A percentile compares a stretch with the other conserved stretches of the same genome.
Evolutionary conservation across 2,797 vertebrate genomes (phyloP).

Genomic region (Adrianichthys oophorus): DNA sequence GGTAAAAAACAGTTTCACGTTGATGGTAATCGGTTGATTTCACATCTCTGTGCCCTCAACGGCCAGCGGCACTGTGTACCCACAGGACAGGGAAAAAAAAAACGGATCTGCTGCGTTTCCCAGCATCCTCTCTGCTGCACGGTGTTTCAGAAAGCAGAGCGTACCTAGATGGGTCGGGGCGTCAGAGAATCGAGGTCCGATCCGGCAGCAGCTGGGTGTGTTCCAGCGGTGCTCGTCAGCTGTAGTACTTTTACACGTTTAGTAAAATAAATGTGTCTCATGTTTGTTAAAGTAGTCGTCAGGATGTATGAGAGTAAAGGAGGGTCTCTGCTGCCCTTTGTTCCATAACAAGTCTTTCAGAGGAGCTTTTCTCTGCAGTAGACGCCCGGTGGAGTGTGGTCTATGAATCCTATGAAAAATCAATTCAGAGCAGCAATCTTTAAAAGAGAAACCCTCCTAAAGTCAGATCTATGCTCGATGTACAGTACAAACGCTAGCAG

Average conservation of each 20-base stretch:
- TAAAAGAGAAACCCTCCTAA: conserved; percentile 42
- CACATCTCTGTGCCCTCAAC: conserved; percentile 86
- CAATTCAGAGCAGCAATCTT: conserved; percentile 48
- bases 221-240: conserved; percentile 85
- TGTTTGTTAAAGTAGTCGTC: conserved; percentile 81
- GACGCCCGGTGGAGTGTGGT: conserved; percentile 20
- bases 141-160: conserved; percentile 16
- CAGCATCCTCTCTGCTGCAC: conserved; percentile 21
- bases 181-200: conserved; percentile 38
- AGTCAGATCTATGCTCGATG: conserved; percentile 67
- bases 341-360: conserved; percentile 52
- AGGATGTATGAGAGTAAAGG: conserved; percentile 82
- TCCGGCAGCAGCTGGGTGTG: conserved; percentile 82
- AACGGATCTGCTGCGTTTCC: conserved; percentile 47
- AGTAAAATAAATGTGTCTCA: conserved; percentile 95
- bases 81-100: conserved; percentile 63
- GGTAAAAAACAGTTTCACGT: conserved; percentile 94
- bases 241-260: conserved; percentile 84
- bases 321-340: conserved; percentile 78
- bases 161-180: conserved; percentile 14
- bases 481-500: conserved; percentile 91
- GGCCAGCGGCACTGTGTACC: conserved; percentile 74
- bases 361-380: conserved; percentile 37
- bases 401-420: conserved; percentile 31
- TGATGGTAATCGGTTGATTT: conserved; percentile 82